A percentile compares a stretch with the other conserved stretches of the same genome.
Evolutionary conservation across 2,888 invertebrate genomes (phyloP).

Genomic region (Hydrotaea diabolus): DNA sequence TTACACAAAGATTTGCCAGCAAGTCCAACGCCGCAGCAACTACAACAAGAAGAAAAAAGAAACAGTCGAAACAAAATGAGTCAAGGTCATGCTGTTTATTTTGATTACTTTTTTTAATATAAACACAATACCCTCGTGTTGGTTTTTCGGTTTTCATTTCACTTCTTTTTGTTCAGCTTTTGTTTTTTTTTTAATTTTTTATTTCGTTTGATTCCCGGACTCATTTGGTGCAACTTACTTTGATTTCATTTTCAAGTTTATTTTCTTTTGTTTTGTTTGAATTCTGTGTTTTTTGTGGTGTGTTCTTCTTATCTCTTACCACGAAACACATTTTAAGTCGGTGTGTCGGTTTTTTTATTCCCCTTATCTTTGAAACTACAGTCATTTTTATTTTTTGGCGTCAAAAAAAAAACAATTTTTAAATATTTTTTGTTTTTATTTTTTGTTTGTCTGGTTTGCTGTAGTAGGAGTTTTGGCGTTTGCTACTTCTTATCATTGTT

Average conservation of each 20-base stretch:
- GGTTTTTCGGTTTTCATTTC: not conserved
- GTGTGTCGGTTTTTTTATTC: not conserved
- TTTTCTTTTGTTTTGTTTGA: not conserved
- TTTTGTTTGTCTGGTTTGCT: not conserved
- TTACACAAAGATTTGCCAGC: not conserved
- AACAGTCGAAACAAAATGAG: not conserved
- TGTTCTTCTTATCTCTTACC: constrained; percentile 15
- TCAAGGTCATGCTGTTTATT: constrained; percentile 10
- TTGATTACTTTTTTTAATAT: constrained; percentile 16
- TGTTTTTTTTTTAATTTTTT: not conserved
- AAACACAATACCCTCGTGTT: not conserved
- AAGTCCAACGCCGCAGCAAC: too few species aligned
- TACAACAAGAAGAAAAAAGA: too few species aligned
- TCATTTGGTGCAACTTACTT: not conserved
- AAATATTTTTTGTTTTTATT: not conserved
- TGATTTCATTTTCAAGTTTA: not conserved
- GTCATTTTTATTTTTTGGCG: not conserved
- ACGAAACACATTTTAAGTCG: not conserved
- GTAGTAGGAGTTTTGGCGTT: not conserved
- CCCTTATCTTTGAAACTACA: not conserved
- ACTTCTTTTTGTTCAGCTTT: not conserved
- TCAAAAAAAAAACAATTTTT: not conserved
- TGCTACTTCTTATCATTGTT: not conserved
- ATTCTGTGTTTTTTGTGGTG: not conserved
- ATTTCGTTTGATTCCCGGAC: not conserved